Evolutionary conservation across 2,797 vertebrate species (phyloP).

Genomic region (Sebastes oblongus): DNA sequence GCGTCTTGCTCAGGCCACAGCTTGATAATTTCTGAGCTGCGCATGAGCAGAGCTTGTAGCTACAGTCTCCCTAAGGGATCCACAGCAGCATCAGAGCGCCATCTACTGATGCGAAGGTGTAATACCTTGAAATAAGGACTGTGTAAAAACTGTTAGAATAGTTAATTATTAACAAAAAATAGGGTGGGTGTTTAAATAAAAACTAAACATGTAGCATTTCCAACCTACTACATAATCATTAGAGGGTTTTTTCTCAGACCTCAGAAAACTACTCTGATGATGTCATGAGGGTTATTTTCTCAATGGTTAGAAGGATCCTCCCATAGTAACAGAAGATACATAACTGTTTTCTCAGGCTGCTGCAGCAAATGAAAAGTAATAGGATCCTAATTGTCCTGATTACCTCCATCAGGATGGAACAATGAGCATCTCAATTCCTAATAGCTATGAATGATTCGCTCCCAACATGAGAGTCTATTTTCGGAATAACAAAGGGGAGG

Average conservation of each 20-base stretch:
- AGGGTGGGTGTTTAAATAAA: too few relatives aligned
- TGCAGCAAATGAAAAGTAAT: slow-evolving; percentile 20
- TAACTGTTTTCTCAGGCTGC: not conserved
- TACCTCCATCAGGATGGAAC: slow-evolving; percentile 2
- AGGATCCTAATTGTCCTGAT: slow-evolving; percentile 5
- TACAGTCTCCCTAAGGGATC: not conserved
- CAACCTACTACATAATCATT: too few relatives aligned
- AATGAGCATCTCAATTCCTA: slow-evolving; percentile 40
- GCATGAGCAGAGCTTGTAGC: too few relatives aligned
- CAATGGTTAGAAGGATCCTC: too few relatives aligned
- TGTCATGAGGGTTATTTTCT: not conserved
- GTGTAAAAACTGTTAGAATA: too few relatives aligned
- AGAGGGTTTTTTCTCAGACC: not conserved
- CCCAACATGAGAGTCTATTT: slow-evolving; percentile 67
- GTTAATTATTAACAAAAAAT: too few relatives aligned
- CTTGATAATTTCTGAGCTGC: too few relatives aligned
- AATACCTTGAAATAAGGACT: too few relatives aligned
- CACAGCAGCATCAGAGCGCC: too few relatives aligned
- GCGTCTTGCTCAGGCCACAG: too few relatives aligned
- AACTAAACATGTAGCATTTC: too few relatives aligned
- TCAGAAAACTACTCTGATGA: not conserved
- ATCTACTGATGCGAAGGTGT: too few relatives aligned
- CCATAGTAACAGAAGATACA: not conserved
- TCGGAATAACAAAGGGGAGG: slow-evolving; percentile 53
- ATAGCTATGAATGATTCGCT: slow-evolving; percentile 57